Conservation (phyloP, 2,888 invertebrate species). For the Cantharis rufa region DNA sequence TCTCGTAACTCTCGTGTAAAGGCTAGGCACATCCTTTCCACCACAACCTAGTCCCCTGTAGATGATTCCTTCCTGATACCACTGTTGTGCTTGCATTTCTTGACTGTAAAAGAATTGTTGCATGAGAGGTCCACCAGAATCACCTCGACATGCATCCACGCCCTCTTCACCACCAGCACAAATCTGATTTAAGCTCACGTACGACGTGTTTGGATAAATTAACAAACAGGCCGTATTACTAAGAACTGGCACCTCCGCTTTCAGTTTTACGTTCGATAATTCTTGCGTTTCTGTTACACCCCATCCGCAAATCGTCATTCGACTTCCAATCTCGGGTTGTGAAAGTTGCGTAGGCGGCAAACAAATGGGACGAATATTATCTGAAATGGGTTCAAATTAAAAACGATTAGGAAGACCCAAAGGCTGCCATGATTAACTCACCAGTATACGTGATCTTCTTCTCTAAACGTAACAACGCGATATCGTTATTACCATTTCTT, state of each 20-base stretch:
- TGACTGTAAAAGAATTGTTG: neutral
- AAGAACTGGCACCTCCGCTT: constrained; percentile 65
- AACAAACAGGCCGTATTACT: constrained; percentile 57
- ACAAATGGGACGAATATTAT: constrained; percentile 65
- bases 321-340: constrained; percentile 44
- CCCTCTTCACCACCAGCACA: constrained; percentile 17
- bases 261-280: constrained; percentile 57
- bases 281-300: constrained; percentile 65
- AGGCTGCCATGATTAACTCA: neutral
- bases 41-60: constrained; percentile 73
- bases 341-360: constrained; percentile 51
- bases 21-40: constrained; percentile 67
- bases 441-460: constrained; percentile 1
- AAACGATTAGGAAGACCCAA: neutral
- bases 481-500: constrained; percentile 41
- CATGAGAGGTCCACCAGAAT: constrained; percentile 81
- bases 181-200: constrained; percentile 3
- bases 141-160: constrained; percentile 71
- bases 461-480: constrained; percentile 12
- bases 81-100: constrained; percentile 39
- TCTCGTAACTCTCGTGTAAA: constrained; percentile 61
- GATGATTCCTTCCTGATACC: constrained; percentile 69
- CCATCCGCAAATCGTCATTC: constrained; percentile 60
- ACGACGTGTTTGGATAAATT: constrained; percentile 49
- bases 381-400: constrained; percentile 44